phyloP scores from a whole-genome alignment of 2,888 invertebrate species.

The Cheilosia urbana region DNA sequence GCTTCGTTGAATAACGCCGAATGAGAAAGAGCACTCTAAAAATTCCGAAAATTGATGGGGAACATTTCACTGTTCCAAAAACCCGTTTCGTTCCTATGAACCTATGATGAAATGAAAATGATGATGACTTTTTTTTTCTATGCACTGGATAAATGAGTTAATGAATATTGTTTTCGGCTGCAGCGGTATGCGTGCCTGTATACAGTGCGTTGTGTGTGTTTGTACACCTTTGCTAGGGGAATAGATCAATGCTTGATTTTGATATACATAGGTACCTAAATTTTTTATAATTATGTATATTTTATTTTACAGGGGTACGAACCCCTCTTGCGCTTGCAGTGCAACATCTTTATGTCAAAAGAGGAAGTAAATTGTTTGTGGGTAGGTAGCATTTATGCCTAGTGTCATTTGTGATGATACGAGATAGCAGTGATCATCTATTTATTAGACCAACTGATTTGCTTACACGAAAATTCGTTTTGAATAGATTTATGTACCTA shows the following conservation, averaged over 20 bases:
- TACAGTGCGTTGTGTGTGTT: constrained; percentile 1
- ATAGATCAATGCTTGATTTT: constrained; percentile 22
- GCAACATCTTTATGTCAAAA: constrained; percentile 14
- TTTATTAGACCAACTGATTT: neutral
- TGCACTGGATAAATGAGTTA: constrained; percentile 13
- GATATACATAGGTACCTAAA: no score
- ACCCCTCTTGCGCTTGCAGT: constrained; percentile 2
- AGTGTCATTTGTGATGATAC: constrained; percentile 29
- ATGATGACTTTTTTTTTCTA: constrained; percentile 21
- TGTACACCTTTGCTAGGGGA: constrained; percentile 28
- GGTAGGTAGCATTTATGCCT: neutral
- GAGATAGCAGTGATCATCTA: constrained; percentile 8
- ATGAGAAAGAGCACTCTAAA: constrained; percentile 80
- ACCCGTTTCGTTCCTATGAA: constrained; percentile 60
- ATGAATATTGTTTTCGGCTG: neutral
- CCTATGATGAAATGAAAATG: no score
- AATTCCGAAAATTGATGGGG: constrained; percentile 71
- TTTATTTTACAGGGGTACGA: neutral
- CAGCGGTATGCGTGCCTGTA: neutral
- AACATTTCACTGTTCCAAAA: constrained; percentile 28
- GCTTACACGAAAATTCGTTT: neutral
- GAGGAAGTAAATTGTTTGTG: constrained; percentile 43
- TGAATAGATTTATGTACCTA: no score
- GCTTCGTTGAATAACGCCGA: constrained; percentile 82
- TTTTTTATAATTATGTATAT: constrained; percentile 11